Conservation (phyloP, 2,113 vertebrate genomes). For the Ameiurus melas region DNA sequence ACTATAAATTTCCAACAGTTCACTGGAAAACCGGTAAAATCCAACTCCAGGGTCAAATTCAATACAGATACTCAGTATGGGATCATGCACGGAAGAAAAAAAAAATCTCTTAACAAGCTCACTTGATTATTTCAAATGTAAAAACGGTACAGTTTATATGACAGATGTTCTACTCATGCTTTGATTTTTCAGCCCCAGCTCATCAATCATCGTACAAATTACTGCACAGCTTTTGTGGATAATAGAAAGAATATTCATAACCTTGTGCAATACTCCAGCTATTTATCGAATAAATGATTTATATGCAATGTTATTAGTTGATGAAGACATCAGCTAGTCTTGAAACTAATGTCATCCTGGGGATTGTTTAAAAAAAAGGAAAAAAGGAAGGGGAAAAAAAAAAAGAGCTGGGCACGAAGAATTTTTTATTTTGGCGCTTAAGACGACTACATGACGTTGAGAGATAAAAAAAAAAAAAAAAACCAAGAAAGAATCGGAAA, state of each 20-base stretch:
- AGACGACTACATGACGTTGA: background rate
- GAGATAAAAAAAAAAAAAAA: background rate
- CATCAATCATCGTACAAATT: background rate
- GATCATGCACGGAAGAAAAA: background rate
- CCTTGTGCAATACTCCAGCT: background rate
- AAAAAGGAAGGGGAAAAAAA: background rate
- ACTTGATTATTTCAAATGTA: background rate
- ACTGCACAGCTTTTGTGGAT: background rate
- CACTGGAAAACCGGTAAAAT: background rate
- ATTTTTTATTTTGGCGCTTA: background rate
- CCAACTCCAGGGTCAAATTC: background rate
- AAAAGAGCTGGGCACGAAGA: background rate
- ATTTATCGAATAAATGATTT: constrained; percentile 1
- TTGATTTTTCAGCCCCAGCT: background rate
- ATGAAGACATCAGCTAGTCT: background rate
- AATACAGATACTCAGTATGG: background rate
- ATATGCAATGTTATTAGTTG: background rate
- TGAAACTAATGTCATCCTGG: background rate
- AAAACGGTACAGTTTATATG: background rate
- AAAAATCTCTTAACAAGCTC: background rate
- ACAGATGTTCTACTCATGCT: background rate
- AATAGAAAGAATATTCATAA: background rate
- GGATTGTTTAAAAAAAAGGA: background rate
- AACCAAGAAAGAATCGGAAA: background rate
- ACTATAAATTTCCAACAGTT: background rate